Conservation (phyloP, 2,888 invertebrate genomes). For the Cartodere bifasciata region DNA sequence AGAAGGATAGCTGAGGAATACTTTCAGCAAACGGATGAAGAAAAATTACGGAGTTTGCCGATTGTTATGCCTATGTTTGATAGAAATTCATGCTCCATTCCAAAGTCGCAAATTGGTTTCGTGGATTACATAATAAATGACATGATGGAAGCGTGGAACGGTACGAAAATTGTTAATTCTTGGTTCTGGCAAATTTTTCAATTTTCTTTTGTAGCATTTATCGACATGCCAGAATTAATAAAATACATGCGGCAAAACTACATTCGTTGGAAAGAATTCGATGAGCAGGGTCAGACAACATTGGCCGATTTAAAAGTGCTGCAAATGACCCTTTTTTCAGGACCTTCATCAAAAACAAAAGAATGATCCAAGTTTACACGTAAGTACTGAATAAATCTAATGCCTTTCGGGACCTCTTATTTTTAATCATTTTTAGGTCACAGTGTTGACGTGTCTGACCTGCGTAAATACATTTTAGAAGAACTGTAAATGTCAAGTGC, state of each 20-base stretch:
- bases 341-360: conserved; percentile 20
- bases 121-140: conserved; percentile 95
- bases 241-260: conserved; percentile 76
- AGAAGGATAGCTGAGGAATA: conserved; percentile 94
- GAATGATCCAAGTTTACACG: conserved; percentile 25
- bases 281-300: conserved; percentile 63
- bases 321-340: conserved; percentile 25
- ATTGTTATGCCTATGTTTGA: conserved; percentile 99
- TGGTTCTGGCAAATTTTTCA: conserved; percentile 1
- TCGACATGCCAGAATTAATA: conserved; percentile 85
- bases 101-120: conserved; percentile 95
- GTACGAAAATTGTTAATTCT: conserved; percentile 37
- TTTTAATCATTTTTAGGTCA: conserved; percentile 25
- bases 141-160: conserved; percentile 96
- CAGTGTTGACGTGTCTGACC: conserved; percentile 31
- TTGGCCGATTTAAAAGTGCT: conserved; percentile 52
- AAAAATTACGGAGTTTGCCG: conserved; percentile 76
- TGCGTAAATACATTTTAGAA: conserved; percentile 28
- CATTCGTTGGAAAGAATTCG: conserved; percentile 79
- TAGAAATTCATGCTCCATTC: conserved; percentile 85
- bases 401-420: too few species aligned
- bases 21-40: conserved; percentile 95
- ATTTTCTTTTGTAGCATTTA: conserved; percentile 61
- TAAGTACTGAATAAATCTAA: conserved; percentile 18
- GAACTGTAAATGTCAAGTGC: conserved; percentile 24